Conservation (phyloP, 2,113 vertebrate species). For the Dermatemys mawii region DNA sequence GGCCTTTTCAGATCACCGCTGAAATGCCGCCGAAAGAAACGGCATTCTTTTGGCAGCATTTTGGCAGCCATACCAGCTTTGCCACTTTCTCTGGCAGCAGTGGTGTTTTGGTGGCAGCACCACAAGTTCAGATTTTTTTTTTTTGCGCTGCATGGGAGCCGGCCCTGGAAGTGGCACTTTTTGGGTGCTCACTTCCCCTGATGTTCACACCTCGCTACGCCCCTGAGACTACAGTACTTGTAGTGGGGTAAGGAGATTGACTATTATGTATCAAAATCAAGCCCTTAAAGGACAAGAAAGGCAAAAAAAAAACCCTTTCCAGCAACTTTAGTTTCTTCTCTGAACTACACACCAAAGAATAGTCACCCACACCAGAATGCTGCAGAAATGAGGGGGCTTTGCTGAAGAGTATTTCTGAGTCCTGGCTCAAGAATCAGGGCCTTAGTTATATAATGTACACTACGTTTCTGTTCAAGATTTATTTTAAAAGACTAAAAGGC, state of each 20-base stretch:
- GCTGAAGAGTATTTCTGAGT: no score
- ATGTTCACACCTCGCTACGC: no score
- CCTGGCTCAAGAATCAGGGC: background rate
- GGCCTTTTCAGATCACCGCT: no score
- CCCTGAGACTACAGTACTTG: background rate
- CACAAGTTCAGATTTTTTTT: no score
- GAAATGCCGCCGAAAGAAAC: no score
- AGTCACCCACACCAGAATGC: background rate
- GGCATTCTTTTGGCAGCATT: no score
- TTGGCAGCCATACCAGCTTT: no score
- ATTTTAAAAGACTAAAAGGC: background rate
- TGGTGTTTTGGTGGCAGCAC: no score
- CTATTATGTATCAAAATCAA: background rate
- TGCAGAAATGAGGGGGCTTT: background rate
- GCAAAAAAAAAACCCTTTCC: background rate
- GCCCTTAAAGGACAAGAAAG: background rate
- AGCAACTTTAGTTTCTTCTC: background rate
- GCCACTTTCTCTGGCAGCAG: no score
- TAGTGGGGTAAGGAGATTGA: background rate
- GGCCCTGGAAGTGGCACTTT: no score
- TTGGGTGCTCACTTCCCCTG: no score
- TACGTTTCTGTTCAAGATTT: background rate
- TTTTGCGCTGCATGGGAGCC: no score
- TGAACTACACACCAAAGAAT: background rate
- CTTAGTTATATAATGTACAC: background rate